These are phyloP conservation scores for Bicyclus anynana DNA, from an alignment of 1,140 invertebrate genomes.

Conservation along the genomic window DNA sequence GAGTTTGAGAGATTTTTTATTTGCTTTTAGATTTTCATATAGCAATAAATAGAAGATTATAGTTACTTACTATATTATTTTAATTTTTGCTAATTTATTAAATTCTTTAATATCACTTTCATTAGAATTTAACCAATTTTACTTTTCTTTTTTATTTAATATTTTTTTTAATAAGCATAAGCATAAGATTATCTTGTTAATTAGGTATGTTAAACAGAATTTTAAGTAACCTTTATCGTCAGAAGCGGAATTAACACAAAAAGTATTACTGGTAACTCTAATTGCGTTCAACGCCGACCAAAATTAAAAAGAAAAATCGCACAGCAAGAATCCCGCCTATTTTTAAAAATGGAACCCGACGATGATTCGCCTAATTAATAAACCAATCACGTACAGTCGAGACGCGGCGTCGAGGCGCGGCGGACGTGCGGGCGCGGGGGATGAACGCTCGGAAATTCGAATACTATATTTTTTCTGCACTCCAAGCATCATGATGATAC, in stretches of 20 bases:
- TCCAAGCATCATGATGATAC: conserved; percentile 64
- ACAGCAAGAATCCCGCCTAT: conserved; percentile 75
- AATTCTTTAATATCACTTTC: too few relatives aligned
- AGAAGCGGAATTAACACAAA: conserved; percentile 58
- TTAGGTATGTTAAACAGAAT: conserved; percentile 48
- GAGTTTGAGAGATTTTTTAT: too few relatives aligned
- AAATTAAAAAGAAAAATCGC: conserved; percentile 75
- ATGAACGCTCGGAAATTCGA: conserved; percentile 74
- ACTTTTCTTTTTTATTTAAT: too few relatives aligned
- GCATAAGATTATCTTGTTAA: conserved; percentile 46
- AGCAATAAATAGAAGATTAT: too few relatives aligned
- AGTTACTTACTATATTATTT: too few relatives aligned
- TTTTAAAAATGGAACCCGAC: conserved; percentile 77
- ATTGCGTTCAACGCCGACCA: conserved; percentile 69
- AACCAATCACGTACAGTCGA: conserved; percentile 76
- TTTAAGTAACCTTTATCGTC: conserved; percentile 48
- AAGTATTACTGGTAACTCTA: conserved; percentile 62
- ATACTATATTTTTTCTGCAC: conserved; percentile 74
- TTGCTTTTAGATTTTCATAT: too few relatives aligned
- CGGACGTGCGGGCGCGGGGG: conserved; percentile 73
- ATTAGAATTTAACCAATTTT: too few relatives aligned
- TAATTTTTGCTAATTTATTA: too few relatives aligned
- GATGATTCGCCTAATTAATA: conserved; percentile 77
- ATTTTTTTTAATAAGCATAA: too few relatives aligned
- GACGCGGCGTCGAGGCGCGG: conserved; percentile 72